Conservation (phyloP, 2,113 vertebrate species). For the Gymnogyps californianus region DNA sequence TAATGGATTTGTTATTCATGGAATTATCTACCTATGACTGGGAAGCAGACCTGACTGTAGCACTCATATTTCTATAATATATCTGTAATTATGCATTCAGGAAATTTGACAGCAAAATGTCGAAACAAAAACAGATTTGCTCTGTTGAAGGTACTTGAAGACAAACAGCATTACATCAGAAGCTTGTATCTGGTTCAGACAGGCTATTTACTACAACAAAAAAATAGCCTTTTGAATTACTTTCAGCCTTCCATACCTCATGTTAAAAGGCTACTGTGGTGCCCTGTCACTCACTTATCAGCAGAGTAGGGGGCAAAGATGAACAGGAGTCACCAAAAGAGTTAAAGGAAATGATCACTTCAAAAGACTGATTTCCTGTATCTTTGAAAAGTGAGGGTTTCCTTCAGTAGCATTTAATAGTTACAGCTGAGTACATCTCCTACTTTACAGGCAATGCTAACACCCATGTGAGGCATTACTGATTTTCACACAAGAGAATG, state of each 20-base stretch:
- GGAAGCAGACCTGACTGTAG: conserved; percentile 38
- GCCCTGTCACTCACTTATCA: not conserved
- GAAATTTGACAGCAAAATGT: conserved; percentile 62
- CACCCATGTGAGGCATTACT: not conserved
- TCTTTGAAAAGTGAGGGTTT: conserved; percentile 17
- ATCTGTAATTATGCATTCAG: conserved; percentile 60
- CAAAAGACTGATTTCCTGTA: not conserved
- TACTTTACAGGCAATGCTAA: not conserved
- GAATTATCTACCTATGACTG: conserved; percentile 52
- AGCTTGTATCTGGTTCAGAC: conserved; percentile 36
- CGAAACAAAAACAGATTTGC: conserved; percentile 60
- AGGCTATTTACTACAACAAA: conserved; percentile 29
- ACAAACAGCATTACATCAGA: conserved; percentile 48
- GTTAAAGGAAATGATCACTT: conserved; percentile 18
- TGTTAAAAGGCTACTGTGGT: not conserved
- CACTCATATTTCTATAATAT: conserved; percentile 50
- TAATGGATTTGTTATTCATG: conserved; percentile 48
- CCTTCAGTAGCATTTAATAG: not conserved
- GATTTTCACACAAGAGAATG: conserved; percentile 26
- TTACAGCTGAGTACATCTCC: not conserved
- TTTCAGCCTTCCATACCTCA: not conserved
- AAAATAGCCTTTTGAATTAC: conserved; percentile 13
- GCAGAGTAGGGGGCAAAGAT: not conserved
- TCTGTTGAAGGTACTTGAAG: conserved; percentile 58
- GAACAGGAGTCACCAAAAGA: not conserved